Percentiles rank a stretch among this genome's conserved stretches.
Evolutionary conservation across 2,113 vertebrate species (phyloP).

Genomic region (Aplodontia rufa): DNA sequence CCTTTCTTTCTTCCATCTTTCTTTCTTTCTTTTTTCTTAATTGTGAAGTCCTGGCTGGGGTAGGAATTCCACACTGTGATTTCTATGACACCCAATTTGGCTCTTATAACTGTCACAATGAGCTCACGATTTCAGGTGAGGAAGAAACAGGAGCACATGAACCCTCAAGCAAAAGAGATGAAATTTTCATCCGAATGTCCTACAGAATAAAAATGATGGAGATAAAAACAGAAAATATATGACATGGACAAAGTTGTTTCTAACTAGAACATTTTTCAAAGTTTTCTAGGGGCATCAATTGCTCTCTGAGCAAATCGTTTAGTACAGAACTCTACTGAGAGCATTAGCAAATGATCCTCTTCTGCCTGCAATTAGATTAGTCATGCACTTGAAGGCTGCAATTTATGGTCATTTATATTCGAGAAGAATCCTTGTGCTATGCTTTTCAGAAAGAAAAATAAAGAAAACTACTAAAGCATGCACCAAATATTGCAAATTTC

Average conservation of each 20-base stretch:
- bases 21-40: neutral
- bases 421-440: constrained; percentile 61
- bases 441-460: constrained; percentile 64
- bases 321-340: constrained; percentile 79
- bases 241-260: constrained; percentile 84
- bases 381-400: constrained; percentile 68
- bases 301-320: constrained; percentile 82
- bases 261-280: constrained; percentile 83
- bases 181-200: constrained; percentile 73
- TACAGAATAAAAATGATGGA: constrained; percentile 83
- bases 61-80: constrained; percentile 34
- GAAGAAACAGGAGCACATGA: constrained; percentile 65
- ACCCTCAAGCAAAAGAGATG: constrained; percentile 78
- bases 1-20: neutral
- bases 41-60: neutral
- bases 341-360: constrained; percentile 70
- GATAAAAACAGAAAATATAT: constrained; percentile 80
- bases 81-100: constrained; percentile 64
- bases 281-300: constrained; percentile 83
- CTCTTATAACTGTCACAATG: constrained; percentile 57
- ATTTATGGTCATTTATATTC: constrained; percentile 71
- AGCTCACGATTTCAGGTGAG: constrained; percentile 73
- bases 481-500: neutral
- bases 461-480: constrained; percentile 5
- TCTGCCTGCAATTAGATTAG: constrained; percentile 80